phyloP scores from a whole-genome alignment of 2,113 vertebrate genomes.

The Podiceps cristatus region DNA sequence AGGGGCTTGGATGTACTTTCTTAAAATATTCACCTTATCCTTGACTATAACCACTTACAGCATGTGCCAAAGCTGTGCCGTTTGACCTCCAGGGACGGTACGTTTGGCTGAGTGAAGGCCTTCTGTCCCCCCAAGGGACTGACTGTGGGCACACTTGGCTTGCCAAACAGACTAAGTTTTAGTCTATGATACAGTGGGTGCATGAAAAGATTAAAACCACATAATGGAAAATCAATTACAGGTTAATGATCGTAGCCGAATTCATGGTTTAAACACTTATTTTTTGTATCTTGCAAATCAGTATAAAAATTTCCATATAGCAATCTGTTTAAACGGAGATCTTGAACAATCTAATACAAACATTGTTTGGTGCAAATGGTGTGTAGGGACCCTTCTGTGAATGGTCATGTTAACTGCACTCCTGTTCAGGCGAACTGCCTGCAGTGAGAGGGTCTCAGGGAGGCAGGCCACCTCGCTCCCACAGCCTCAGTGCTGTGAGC shows the following conservation, averaged over 20 bases:
- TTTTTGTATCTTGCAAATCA: background rate
- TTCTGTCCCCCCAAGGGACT: fast-evolving
- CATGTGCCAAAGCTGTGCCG: background rate
- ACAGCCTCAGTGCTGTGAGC: background rate
- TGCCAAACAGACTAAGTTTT: background rate
- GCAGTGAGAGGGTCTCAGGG: background rate
- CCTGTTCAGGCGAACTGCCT: background rate
- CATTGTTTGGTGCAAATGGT: background rate
- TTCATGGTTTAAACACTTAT: background rate
- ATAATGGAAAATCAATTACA: background rate
- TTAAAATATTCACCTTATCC: background rate
- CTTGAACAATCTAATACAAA: background rate
- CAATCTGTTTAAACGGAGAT: background rate
- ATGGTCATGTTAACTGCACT: background rate
- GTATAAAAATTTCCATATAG: background rate
- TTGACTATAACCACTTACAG: background rate
- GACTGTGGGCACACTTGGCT: fast-evolving
- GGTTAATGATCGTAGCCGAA: background rate
- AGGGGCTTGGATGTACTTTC: background rate
- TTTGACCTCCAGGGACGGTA: background rate
- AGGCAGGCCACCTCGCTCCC: background rate
- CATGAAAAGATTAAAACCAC: background rate
- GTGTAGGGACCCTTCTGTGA: background rate
- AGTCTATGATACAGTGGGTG: background rate
- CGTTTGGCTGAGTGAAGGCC: background rate